Conservation (phyloP, 2,888 invertebrate genomes). For the Calameuta pallipes region DNA sequence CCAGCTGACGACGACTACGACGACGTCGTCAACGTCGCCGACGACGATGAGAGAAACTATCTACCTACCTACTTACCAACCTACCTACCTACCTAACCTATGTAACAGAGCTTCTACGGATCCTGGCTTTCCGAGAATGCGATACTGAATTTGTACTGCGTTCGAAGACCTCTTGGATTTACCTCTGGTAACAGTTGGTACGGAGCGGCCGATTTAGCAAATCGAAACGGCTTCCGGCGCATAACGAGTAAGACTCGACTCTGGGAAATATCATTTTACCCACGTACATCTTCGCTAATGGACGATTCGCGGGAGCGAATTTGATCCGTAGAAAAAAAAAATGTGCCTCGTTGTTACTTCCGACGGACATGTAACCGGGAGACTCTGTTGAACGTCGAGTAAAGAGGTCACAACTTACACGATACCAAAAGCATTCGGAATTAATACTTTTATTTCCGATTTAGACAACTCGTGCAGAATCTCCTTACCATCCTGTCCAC, state of each 20-base stretch:
- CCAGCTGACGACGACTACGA: not conserved
- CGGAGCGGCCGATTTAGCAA: not conserved
- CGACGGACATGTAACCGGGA: not conserved
- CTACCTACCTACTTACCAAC: no score
- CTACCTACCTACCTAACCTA: not conserved
- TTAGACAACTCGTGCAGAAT: not conserved
- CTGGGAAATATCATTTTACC: not conserved
- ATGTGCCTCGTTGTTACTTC: not conserved
- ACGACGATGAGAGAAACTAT: not conserved
- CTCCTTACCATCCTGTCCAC: not conserved
- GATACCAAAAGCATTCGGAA: not conserved
- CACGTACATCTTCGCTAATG: not conserved
- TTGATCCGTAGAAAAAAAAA: not conserved
- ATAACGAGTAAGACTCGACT: not conserved
- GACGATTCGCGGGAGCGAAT: not conserved
- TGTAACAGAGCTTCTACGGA: constrained; percentile 15
- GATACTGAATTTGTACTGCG: constrained; percentile 17
- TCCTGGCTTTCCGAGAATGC: constrained; percentile 20
- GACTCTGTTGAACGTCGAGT: not conserved
- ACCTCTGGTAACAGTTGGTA: not conserved
- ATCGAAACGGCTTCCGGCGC: not conserved
- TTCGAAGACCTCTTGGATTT: not conserved
- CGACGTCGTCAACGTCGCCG: not conserved
- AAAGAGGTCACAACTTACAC: not conserved
- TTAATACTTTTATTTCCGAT: not conserved